Evolutionary conservation across 1,140 invertebrate species (phyloP).

Genomic region (Physella acuta): DNA sequence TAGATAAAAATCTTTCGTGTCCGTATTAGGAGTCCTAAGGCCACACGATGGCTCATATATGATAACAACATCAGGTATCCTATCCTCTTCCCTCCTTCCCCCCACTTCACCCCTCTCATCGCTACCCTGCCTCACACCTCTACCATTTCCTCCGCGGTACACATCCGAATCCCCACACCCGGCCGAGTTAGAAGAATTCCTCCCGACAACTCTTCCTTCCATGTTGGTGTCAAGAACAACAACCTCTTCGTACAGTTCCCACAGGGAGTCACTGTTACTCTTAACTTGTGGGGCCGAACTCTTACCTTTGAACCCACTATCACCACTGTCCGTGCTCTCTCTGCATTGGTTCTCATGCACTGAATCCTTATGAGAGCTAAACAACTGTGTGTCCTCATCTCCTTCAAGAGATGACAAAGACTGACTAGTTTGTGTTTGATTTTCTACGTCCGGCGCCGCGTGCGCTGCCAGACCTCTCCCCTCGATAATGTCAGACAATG

Average conservation of each 20-base stretch:
- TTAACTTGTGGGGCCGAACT: neutral
- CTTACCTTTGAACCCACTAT: slow-evolving; percentile 15
- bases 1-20: slow-evolving; percentile 3
- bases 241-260: slow-evolving; percentile 24
- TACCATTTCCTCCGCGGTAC: neutral
- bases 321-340: too few relatives aligned
- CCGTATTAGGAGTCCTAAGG: neutral
- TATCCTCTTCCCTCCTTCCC: neutral
- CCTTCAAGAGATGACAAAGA: too few relatives aligned
- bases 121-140: neutral
- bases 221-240: neutral
- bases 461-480: too few relatives aligned
- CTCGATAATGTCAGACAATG: slow-evolving; percentile 54
- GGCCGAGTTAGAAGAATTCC: neutral
- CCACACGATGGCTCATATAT: slow-evolving; percentile 23
- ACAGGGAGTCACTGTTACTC: slow-evolving; percentile 1
- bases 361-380: neutral
- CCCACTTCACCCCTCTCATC: neutral
- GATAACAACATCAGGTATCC: slow-evolving; percentile 17
- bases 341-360: neutral
- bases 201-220: neutral
- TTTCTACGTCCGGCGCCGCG: too few relatives aligned
- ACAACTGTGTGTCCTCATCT: too few relatives aligned
- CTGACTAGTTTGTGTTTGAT: too few relatives aligned
- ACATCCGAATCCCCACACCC: neutral